A percentile compares a stretch with the other conserved stretches of the same genome.
Evolutionary conservation across 2,797 vertebrate species (phyloP).

Genomic region (Poeciliopsis presidionis): DNA sequence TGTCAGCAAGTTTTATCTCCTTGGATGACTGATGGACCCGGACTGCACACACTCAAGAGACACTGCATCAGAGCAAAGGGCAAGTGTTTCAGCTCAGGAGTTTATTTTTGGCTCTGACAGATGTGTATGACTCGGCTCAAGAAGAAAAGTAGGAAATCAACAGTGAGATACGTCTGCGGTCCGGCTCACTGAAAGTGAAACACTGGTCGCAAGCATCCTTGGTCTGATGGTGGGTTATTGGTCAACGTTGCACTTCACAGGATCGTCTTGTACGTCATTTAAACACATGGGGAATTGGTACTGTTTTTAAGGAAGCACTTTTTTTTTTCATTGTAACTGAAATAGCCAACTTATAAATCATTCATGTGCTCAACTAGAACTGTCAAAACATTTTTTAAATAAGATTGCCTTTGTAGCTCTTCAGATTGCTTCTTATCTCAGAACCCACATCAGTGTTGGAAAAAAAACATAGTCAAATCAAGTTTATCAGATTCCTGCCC

Average conservation of each 20-base stretch:
- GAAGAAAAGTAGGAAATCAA: conserved; percentile 28
- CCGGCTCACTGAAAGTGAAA: neutral
- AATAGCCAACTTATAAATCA: neutral
- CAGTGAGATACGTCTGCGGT: neutral
- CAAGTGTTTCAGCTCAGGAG: conserved; percentile 21
- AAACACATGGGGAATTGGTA: neutral
- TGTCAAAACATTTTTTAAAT: neutral
- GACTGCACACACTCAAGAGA: conserved; percentile 33
- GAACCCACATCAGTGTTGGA: neutral
- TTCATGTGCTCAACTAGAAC: neutral
- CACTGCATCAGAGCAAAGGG: conserved; percentile 24
- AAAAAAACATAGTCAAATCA: neutral
- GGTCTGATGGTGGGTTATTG: neutral
- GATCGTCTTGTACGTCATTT: neutral
- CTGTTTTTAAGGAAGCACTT: neutral
- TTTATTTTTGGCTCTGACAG: conserved; percentile 57
- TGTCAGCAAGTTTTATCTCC: conserved; percentile 56
- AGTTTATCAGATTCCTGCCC: neutral
- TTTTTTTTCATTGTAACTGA: neutral
- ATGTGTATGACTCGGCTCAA: conserved; percentile 29
- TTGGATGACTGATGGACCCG: conserved; percentile 54
- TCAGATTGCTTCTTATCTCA: neutral
- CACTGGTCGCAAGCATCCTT: neutral
- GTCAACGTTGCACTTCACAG: neutral
- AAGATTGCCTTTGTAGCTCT: neutral